Conservation (phyloP, 2,888 invertebrate species). For the Cephus sareptanus region DNA sequence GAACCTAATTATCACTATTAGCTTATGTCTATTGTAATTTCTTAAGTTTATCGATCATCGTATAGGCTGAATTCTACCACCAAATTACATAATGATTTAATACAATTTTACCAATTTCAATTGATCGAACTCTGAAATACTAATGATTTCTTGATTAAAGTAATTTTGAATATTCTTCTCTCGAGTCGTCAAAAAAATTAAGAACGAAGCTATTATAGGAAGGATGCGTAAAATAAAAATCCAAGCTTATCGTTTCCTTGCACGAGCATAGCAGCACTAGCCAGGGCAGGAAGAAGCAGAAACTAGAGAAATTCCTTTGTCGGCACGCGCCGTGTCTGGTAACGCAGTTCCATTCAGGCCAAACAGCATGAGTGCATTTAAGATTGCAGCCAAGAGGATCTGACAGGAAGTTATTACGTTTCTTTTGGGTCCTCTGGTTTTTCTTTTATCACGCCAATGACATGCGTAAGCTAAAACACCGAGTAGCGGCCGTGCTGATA, state of each 20-base stretch:
- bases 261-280: neutral
- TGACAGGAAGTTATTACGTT: constrained; percentile 1
- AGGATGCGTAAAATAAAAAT: neutral
- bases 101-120: too few relatives aligned
- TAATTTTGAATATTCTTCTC: neutral
- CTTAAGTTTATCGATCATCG: too few relatives aligned
- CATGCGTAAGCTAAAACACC: neutral
- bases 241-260: neutral
- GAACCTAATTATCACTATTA: too few relatives aligned
- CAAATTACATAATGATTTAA: too few relatives aligned
- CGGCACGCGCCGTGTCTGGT: neutral
- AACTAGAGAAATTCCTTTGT: neutral
- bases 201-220: neutral
- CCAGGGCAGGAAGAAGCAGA: neutral
- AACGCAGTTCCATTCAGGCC: neutral
- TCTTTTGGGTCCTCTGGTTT: neutral
- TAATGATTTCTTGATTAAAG: neutral
- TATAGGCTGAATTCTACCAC: too few relatives aligned
- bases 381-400: neutral
- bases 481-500: neutral
- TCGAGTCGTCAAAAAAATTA: neutral
- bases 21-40: too few relatives aligned
- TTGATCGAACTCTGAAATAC: too few relatives aligned
- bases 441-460: neutral
- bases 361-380: neutral